phyloP scores from a whole-genome alignment of 2,113 vertebrate species.

The Anolis carolinensis region DNA sequence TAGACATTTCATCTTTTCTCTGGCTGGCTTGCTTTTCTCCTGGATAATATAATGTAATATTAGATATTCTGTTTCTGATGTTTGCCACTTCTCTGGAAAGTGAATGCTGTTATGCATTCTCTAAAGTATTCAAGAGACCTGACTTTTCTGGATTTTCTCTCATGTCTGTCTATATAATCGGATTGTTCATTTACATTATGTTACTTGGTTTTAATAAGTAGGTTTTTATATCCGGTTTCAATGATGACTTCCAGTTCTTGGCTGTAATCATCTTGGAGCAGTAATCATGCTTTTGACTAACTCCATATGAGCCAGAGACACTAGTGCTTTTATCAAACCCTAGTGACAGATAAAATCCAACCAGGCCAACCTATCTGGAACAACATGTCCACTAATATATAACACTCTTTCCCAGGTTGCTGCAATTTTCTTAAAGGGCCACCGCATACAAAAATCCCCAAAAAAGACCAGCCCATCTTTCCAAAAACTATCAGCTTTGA shows the following conservation, averaged over 20 bases:
- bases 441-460: not conserved
- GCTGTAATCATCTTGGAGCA: not conserved
- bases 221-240: not conserved
- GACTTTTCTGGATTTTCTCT: slow-evolving; percentile 7
- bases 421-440: not conserved
- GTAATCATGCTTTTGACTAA: not conserved
- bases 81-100: not conserved
- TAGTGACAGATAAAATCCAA: not conserved
- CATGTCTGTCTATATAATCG: not conserved
- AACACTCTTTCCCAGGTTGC: not conserved
- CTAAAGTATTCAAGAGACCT: not conserved
- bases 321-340: not conserved
- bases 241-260: slow-evolving; percentile 22
- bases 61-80: not conserved
- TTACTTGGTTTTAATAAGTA: not conserved
- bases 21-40: not conserved
- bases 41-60: not conserved
- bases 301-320: slow-evolving; percentile 2
- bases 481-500: not conserved
- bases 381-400: not conserved
- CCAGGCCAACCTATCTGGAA: not conserved
- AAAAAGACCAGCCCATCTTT: not conserved
- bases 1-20: too few species aligned
- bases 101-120: not conserved
- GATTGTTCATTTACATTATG: slow-evolving; percentile 13